Evolutionary conservation across 2,797 vertebrate genomes (phyloP), one percentile per base, ranked within the genome.

Genomic region (Hoplostethus atlanticus): DNA sequence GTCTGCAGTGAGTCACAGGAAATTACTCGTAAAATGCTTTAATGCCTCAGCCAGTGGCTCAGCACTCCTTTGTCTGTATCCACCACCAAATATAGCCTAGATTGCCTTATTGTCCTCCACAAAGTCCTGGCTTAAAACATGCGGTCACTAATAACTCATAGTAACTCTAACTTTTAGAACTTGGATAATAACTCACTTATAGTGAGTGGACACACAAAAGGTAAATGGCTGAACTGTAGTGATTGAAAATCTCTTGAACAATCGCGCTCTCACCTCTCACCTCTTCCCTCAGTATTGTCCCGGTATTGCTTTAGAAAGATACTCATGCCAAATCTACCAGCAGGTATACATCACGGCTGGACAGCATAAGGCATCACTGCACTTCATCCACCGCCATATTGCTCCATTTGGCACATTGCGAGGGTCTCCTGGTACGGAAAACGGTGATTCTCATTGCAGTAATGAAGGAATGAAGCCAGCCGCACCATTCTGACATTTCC

Each of bases 301-400:
- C 52, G 34, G 30, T 46, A 56, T 54, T 75, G 51, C 13, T 67
- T 46, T 34, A 46, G 47, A 84, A 77, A 67, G 61, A 75, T 69
- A 75, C 40, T 9, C n/a, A 3, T 73, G 81, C 75, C 79, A 88
- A 77, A 66, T 71, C n/a, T 65, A 87, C 83, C 83, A 87, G 76
- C 67, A 79, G 84, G 74, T 73, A 84, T 83, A 54, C 53, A 54
- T 85, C 84, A 83, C 79, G 69, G 69, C 64, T 77, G 83, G 76
- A 64, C 59, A 25, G 2, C 59, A 54, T 57, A 61, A 78, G 75
- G 65, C 74, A 75, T 84, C 73, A 75, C 38, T 79, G 58, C 48
- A 40, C 56, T 72, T 68, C 59, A 77, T 63, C 71, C 76, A 30
- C 67, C 71, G 59, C 64, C 84, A 62, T 75, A 77, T 79, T 81